Base-by-base conservation (phyloP, 2,888 invertebrate genomes). In the Polydrusus tereticollis region DNA sequence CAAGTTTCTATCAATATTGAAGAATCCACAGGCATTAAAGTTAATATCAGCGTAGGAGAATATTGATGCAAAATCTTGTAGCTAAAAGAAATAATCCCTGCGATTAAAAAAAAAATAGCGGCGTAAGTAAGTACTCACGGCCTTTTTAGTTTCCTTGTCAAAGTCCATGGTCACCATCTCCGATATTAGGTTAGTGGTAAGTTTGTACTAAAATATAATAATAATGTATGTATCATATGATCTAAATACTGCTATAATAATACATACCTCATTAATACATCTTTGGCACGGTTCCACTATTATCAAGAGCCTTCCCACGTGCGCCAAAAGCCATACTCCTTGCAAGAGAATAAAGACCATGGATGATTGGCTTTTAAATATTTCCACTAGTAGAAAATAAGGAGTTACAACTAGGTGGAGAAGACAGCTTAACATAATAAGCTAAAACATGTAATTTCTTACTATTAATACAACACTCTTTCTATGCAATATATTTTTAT, bases 261-360 rank as follows among this genome's bases (percentile, higher is more conserved):
- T n/a, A n/a, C 26, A n/a, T 78, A 78, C 79, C 65, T 78, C 78
- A 21, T 76, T 72, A 2, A 78, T 62, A 45, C 79, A 79, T 21
- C 50, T 47, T 36, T 79, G 77, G 55, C 79, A 79, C 8, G 79
- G 78, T 55, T 79, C 79, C 2, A 78, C 77, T 16, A 80, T 73
- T 23, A 80, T 75, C 14, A 80, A 60, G 1, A 79, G 45, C 60
- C 77, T 65, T 33, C 76, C 77, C n/a, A 78, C 69, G 41, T 80
- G 79, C 6, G 58, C 75, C 5, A 76, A 8, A 38, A 78, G 21
- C 78, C 78, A 79, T 0, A 73, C 36, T 5, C 29, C 20, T 66
- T 78, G 77, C 16, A 78, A 20, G 6, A 67, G 55, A 16, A 90
- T 81, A 78, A 89, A 77, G n/a, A 73, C 55, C 12, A 55, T 16